Conservation (phyloP, 1,140 invertebrate genomes). For the Nasonia longicornis region DNA sequence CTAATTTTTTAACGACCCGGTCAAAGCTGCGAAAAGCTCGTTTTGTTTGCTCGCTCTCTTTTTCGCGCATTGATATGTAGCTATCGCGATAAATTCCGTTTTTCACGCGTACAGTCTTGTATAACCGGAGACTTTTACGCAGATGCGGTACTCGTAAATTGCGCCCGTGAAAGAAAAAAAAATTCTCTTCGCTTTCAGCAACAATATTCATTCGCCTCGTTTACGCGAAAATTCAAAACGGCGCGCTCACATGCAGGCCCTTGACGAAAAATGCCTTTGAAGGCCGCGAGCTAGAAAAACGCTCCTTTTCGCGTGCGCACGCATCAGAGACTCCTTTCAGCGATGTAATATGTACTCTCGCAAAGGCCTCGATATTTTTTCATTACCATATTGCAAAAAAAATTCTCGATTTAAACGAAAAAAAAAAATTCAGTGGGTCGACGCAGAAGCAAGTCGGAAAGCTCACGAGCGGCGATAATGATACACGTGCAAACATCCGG, state of each 20-base stretch:
- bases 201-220: too few relatives aligned
- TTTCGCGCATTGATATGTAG: not conserved
- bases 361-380: not conserved
- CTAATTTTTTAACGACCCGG: too few relatives aligned
- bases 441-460: not conserved
- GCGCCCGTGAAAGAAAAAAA: too few relatives aligned
- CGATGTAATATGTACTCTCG: not conserved
- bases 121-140: not conserved
- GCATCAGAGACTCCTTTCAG: too few relatives aligned
- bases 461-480: constrained; percentile 53
- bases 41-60: not conserved
- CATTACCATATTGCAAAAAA: not conserved
- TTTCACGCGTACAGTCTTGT: not conserved
- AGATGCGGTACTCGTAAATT: too few relatives aligned
- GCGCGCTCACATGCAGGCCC: too few relatives aligned
- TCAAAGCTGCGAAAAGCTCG: not conserved
- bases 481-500: constrained; percentile 59
- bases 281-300: too few relatives aligned
- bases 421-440: not conserved
- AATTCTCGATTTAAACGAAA: not conserved
- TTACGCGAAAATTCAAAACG: too few relatives aligned
- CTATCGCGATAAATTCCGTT: not conserved
- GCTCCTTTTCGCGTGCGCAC: too few relatives aligned
- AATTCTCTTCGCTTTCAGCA: too few relatives aligned
- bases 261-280: too few relatives aligned